Conservation (phyloP, 2,888 invertebrate genomes). For the Drosophila infuscata region DNA sequence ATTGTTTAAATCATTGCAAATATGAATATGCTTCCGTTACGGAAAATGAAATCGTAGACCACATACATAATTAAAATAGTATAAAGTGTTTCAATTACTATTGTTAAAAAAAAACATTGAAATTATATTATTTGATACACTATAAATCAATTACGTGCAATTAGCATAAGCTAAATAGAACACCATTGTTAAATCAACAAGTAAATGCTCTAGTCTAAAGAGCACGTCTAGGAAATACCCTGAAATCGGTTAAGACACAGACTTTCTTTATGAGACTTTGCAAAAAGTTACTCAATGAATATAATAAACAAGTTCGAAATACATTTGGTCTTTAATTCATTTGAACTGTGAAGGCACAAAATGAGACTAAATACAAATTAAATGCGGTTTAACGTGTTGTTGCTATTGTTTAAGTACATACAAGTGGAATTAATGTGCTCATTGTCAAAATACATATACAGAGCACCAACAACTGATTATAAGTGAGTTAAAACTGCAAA, state of each 20-base stretch:
- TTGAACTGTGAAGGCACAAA: background rate
- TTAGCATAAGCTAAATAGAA: background rate
- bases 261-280: background rate
- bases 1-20: background rate
- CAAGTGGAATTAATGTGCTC: conserved; percentile 9
- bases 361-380: conserved; percentile 13
- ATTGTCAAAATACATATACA: background rate
- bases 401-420: background rate
- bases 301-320: background rate
- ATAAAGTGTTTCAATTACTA: background rate
- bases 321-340: background rate
- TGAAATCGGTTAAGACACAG: background rate
- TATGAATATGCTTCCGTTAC: background rate
- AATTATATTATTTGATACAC: background rate
- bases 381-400: background rate
- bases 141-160: conserved; percentile 22
- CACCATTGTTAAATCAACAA: conserved; percentile 1
- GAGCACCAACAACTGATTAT: conserved; percentile 11
- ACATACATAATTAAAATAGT: background rate
- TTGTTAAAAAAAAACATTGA: background rate
- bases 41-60: background rate
- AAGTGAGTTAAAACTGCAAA: conserved; percentile 18
- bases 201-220: background rate
- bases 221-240: background rate
- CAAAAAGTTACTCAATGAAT: background rate